Conservation (phyloP, 2,888 invertebrate species). For the Phrixothrix hirtus region DNA sequence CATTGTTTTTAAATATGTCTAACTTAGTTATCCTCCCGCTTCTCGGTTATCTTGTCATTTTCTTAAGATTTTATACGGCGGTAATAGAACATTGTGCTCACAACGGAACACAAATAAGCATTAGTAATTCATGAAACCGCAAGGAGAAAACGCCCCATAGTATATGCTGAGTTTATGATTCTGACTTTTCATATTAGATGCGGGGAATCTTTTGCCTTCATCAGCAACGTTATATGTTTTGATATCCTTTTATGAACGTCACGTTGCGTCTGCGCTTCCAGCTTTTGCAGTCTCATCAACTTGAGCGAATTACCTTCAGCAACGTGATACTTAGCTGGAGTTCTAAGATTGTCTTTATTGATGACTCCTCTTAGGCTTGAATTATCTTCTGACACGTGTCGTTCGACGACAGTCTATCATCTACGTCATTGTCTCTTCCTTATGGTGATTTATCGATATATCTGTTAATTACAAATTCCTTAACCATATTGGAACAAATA, state of each 20-base stretch:
- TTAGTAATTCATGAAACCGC: constrained; percentile 40
- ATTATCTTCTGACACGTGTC: constrained; percentile 27
- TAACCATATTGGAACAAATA: no score
- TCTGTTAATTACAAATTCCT: constrained; percentile 20
- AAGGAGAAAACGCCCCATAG: constrained; percentile 14
- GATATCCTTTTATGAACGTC: constrained; percentile 30
- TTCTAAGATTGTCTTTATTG: constrained; percentile 31
- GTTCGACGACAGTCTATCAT: constrained; percentile 7
- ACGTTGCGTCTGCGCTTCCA: constrained; percentile 28
- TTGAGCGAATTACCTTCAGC: constrained; percentile 25
- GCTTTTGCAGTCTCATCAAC: constrained; percentile 28
- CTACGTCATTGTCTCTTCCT: constrained; percentile 26
- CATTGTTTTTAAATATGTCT: no score
- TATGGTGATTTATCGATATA: constrained; percentile 30
- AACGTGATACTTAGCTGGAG: constrained; percentile 14
- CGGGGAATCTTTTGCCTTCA: constrained; percentile 32
- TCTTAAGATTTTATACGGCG: constrained; percentile 23
- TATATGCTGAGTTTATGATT: constrained; percentile 39
- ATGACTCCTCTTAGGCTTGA: constrained; percentile 27
- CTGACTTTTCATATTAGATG: constrained; percentile 39
- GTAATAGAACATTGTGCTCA: constrained; percentile 23
- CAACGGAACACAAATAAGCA: constrained; percentile 35
- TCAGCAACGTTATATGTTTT: constrained; percentile 28
- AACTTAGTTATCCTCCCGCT: constrained; percentile 7
- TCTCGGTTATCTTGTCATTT: constrained; percentile 8